These are phyloP conservation scores for Antrozous pallidus DNA, from an alignment of 2,797 vertebrate species.

Conservation along the genomic window DNA sequence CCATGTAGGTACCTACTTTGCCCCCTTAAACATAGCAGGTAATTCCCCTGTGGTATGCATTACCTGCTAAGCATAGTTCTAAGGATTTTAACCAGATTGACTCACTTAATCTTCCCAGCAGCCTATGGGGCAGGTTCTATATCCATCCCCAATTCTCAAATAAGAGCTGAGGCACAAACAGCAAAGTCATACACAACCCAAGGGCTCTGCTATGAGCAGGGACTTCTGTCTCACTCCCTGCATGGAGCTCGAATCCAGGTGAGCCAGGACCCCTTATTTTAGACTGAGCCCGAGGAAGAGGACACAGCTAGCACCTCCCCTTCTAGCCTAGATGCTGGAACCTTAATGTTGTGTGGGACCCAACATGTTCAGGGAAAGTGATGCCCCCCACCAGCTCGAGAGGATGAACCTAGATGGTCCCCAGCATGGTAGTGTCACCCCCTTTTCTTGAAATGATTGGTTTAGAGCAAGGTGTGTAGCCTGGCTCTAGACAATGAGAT, in stretches of 20 bases:
- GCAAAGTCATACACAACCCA: neutral
- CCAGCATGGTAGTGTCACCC: neutral
- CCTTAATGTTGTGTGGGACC: neutral
- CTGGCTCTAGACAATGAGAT: neutral
- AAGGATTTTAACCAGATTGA: neutral
- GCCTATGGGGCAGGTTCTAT: neutral
- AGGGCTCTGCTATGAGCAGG: neutral
- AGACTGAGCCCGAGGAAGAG: neutral
- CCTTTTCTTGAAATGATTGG: neutral
- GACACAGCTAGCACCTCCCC: neutral
- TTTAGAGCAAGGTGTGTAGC: neutral
- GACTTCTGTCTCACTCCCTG: neutral
- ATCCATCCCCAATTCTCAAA: neutral
- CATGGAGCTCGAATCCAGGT: too few relatives aligned
- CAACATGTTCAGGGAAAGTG: neutral
- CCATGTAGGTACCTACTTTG: neutral
- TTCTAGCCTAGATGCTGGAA: neutral
- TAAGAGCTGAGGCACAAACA: neutral
- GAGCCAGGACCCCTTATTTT: neutral
- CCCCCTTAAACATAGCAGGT: neutral
- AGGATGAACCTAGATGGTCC: neutral
- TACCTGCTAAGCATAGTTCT: neutral
- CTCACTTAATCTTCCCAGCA: neutral
- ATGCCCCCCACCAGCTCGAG: neutral
- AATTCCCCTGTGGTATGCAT: accelerated